Base-by-base conservation (phyloP, 2,113 vertebrate species). In the Cichladusa arquata region DNA sequence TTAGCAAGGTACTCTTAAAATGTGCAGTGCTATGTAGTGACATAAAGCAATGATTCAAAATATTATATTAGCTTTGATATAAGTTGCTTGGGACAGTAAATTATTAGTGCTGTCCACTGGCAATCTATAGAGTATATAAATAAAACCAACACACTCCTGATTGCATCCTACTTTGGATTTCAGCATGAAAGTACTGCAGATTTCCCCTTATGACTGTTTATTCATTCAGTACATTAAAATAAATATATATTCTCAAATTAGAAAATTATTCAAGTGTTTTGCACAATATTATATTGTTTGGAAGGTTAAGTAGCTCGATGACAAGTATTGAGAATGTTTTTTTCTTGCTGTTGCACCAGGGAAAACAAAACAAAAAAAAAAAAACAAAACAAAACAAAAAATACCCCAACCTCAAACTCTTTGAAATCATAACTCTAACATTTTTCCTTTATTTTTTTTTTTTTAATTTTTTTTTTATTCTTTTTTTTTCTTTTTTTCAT, bases 321-420 rank as follows among this genome's bases (percentile, higher is more conserved):
- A 34, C 2, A 47, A 53, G 6, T 29, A 36, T 9, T 70, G 66
- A 11, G 28, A 84, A 72, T 45, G 2, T 6, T 56, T 91, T 38
- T 44, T 47, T 2, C 5, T 50, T 3, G 0, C 12, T 31, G 2
- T 16, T 5, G 0, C 0, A 14, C 23, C 9, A 44, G 19, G 18
- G 5, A 51, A 82, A 62, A 54, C 54, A 48, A 26, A 54, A 48
- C 54, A 48, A 26, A 54, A 48, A 34, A 25, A 48, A 26, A 42
- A 48, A 34, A 25, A 5, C 2, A 54, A 47, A 61, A 54, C 23
- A 60, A 60, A 24, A 48, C 5, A 50, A 42, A 58, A 54, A n/a
- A 26, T 22, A 26, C 5, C 14, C 12, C 5, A 62, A 44, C 9
- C 3, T 3, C 50, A 20, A 74, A 48, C 3, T 4, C 4, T 89